phyloP scores from a whole-genome alignment of 2,888 invertebrate genomes.

The Crepidodera aurea region DNA sequence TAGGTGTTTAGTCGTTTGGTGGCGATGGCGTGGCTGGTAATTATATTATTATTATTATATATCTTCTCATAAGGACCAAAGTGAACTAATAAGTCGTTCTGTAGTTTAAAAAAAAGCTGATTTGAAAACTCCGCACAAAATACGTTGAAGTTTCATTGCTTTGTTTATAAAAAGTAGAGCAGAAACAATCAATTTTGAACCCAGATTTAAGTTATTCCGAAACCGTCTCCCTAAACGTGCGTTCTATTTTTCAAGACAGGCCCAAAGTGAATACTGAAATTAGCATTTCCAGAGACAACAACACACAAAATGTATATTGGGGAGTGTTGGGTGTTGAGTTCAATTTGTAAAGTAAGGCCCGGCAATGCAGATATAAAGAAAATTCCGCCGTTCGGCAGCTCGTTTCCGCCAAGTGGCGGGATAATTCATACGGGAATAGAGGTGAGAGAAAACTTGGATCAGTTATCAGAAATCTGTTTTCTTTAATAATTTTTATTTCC shows the following conservation, averaged over 20 bases:
- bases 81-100: too few species aligned
- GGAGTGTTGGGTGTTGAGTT: slow-evolving; percentile 6
- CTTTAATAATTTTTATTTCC: too few species aligned
- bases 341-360: slow-evolving; percentile 24
- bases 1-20: too few species aligned
- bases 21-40: too few species aligned
- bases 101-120: too few species aligned
- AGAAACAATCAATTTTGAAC: slow-evolving; percentile 1
- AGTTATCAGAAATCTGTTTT: too few species aligned
- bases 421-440: slow-evolving; percentile 12
- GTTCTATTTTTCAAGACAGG: not conserved
- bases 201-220: not conserved
- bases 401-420: slow-evolving; percentile 27
- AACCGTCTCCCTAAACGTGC: slow-evolving; percentile 2
- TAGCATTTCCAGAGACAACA: slow-evolving; percentile 26
- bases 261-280: slow-evolving; percentile 21
- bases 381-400: slow-evolving; percentile 27
- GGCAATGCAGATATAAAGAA: slow-evolving; percentile 31
- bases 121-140: too few species aligned
- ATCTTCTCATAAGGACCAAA: too few species aligned
- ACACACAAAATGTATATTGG: slow-evolving; percentile 19
- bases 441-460: slow-evolving; percentile 1
- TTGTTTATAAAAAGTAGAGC: too few species aligned
- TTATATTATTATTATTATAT: too few species aligned
- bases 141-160: too few species aligned